These are phyloP conservation scores for Zaprionus taronus DNA, from an alignment of 1,140 invertebrate genomes.

Conservation along the genomic window DNA sequence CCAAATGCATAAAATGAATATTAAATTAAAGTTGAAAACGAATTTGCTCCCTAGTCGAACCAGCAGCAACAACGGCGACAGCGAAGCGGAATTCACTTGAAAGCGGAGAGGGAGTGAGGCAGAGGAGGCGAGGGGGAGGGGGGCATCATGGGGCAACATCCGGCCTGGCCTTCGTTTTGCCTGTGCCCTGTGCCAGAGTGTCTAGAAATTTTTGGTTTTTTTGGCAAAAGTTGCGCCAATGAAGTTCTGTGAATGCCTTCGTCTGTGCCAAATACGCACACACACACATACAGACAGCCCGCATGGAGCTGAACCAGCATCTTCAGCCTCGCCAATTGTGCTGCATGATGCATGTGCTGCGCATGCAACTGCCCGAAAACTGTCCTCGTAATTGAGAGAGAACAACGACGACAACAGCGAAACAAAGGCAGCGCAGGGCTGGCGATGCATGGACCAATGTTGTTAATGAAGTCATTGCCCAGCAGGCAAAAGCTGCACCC, in stretches of 20 bases:
- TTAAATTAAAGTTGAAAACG: conserved; percentile 82
- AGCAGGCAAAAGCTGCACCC: conserved; percentile 38
- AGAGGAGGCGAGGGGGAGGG: background rate
- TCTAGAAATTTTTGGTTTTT: conserved; percentile 42
- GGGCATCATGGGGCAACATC: conserved; percentile 62
- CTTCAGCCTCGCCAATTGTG: background rate
- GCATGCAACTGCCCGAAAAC: conserved; percentile 26
- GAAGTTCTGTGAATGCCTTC: conserved; percentile 33
- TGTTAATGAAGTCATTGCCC: conserved; percentile 77
- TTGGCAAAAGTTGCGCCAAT: conserved; percentile 45
- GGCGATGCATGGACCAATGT: conserved; percentile 29
- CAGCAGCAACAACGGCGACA: conserved; percentile 3
- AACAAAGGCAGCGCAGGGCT: conserved; percentile 53
- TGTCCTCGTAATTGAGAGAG: conserved; percentile 61
- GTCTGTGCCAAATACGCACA: conserved; percentile 17
- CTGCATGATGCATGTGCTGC: background rate
- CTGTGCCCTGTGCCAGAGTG: background rate
- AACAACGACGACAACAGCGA: conserved; percentile 11
- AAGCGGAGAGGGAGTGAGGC: conserved; percentile 14
- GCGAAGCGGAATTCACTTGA: conserved; percentile 70
- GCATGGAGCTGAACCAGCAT: conserved; percentile 47
- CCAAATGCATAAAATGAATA: conserved; percentile 83
- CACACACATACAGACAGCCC: conserved; percentile 34
- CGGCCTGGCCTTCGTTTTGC: conserved; percentile 39
- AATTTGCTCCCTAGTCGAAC: conserved; percentile 60